A percentile compares a stretch with the other conserved stretches of the same genome.
phyloP scores from a whole-genome alignment of 2,797 vertebrate species.

The Rhinogobio ventralis region DNA sequence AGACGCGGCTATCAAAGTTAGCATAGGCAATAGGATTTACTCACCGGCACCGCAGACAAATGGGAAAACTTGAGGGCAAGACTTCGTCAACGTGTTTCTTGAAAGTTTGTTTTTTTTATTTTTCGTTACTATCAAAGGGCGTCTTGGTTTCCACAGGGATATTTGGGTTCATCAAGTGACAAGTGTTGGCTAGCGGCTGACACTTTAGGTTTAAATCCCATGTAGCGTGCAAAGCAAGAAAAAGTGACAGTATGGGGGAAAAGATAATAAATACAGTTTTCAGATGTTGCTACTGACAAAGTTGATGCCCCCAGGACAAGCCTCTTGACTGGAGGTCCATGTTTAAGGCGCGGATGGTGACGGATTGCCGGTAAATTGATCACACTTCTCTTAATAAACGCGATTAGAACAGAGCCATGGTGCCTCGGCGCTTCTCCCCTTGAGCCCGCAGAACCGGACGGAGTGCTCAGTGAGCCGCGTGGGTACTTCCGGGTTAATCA shows the following conservation, averaged over 20 bases:
- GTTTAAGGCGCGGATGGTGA: slow-evolving; percentile 85
- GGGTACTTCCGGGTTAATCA: slow-evolving; percentile 87
- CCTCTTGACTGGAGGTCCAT: slow-evolving; percentile 83
- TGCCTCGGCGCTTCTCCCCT: slow-evolving; percentile 82
- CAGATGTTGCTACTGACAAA: slow-evolving; percentile 72
- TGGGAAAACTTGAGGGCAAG: slow-evolving; percentile 22
- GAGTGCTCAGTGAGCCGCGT: slow-evolving; percentile 82
- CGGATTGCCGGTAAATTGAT: slow-evolving; percentile 82
- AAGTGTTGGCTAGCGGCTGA: slow-evolving; percentile 69
- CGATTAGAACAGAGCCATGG: slow-evolving; percentile 78
- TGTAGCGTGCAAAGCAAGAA: slow-evolving; percentile 70
- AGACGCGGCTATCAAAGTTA: slow-evolving; percentile 47
- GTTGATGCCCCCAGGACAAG: slow-evolving; percentile 75
- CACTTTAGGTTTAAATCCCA: slow-evolving; percentile 81
- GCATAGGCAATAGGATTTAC: slow-evolving; percentile 42
- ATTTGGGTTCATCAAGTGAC: slow-evolving; percentile 71
- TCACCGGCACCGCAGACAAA: slow-evolving; percentile 38
- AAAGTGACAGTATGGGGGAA: slow-evolving; percentile 72
- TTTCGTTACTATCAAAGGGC: slow-evolving; percentile 53
- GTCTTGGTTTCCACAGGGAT: slow-evolving; percentile 70
- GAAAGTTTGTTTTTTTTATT: slow-evolving; percentile 18
- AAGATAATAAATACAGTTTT: slow-evolving; percentile 77
- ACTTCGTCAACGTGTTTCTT: slow-evolving; percentile 32
- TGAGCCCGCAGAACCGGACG: slow-evolving; percentile 85
- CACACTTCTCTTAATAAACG: slow-evolving; percentile 74